Percentiles rank a stretch among this genome's conserved stretches.
phyloP scores from a whole-genome alignment of 2,797 vertebrate genomes.

The Philypnodon macrostomus region DNA sequence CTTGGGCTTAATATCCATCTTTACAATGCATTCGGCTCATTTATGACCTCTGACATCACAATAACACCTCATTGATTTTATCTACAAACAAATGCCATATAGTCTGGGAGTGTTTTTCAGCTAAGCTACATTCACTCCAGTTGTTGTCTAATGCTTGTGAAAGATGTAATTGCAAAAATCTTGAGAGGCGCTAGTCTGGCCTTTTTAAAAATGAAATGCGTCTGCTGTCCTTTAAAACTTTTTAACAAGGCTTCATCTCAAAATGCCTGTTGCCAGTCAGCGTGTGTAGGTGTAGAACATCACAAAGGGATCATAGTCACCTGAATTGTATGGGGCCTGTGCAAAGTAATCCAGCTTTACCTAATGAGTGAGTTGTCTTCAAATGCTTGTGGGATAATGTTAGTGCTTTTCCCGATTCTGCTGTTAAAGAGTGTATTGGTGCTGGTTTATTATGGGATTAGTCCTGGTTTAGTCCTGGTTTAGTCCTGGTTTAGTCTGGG shows the following conservation, averaged over 20 bases:
- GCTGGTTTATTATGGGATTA: too few relatives aligned
- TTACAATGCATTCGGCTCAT: constrained; percentile 1
- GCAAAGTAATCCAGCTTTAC: too few relatives aligned
- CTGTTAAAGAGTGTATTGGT: too few relatives aligned
- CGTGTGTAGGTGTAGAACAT: too few relatives aligned
- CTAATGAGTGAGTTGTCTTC: too few relatives aligned
- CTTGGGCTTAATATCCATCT: constrained; percentile 18
- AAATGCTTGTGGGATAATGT: too few relatives aligned
- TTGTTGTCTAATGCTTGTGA: not conserved
- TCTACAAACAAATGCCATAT: not conserved
- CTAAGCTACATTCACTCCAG: not conserved
- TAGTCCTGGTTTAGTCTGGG: too few relatives aligned
- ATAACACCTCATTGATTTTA: constrained; percentile 8
- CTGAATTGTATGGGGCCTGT: too few relatives aligned
- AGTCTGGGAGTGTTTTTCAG: not conserved
- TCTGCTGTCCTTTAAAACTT: not conserved
- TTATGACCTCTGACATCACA: constrained; percentile 5
- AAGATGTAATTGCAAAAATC: not conserved
- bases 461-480: too few relatives aligned
- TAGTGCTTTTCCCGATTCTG: too few relatives aligned
- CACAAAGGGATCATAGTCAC: too few relatives aligned
- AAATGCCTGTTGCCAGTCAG: not conserved
- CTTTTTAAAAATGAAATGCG: constrained; percentile 1
- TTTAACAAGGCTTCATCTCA: not conserved
- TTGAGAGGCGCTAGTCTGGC: not conserved